Conservation (phyloP, 2,888 invertebrate genomes). For the Protonemura montana region DNA sequence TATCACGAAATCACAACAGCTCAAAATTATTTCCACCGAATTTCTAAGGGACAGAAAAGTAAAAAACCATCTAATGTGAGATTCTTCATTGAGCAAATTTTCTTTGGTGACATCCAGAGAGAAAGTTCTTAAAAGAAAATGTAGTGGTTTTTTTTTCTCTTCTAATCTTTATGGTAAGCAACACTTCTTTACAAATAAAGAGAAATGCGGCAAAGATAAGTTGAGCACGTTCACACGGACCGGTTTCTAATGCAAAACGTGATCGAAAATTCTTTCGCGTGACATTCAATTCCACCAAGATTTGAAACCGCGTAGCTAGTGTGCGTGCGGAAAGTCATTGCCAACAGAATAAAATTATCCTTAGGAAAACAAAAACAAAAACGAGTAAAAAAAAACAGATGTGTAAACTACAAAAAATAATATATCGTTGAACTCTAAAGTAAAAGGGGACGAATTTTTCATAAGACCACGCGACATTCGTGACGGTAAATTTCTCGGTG, state of each 20-base stretch:
- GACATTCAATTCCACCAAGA: neutral
- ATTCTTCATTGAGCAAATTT: no score
- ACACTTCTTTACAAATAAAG: neutral
- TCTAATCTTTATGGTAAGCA: neutral
- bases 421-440: neutral
- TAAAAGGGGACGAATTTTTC: neutral
- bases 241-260: neutral
- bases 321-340: neutral
- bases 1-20: neutral
- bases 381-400: neutral
- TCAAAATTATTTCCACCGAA: no score
- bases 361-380: neutral
- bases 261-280: neutral
- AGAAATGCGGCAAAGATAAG: neutral
- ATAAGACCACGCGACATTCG: neutral
- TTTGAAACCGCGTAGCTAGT: neutral
- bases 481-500: neutral
- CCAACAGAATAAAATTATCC: neutral
- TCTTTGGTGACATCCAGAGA: neutral
- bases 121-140: neutral
- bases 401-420: neutral
- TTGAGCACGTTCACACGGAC: neutral
- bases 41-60: no score
- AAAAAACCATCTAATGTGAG: no score
- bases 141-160: neutral